phyloP scores from a whole-genome alignment of 2,113 vertebrate genomes.

The Indicator maculatus region DNA sequence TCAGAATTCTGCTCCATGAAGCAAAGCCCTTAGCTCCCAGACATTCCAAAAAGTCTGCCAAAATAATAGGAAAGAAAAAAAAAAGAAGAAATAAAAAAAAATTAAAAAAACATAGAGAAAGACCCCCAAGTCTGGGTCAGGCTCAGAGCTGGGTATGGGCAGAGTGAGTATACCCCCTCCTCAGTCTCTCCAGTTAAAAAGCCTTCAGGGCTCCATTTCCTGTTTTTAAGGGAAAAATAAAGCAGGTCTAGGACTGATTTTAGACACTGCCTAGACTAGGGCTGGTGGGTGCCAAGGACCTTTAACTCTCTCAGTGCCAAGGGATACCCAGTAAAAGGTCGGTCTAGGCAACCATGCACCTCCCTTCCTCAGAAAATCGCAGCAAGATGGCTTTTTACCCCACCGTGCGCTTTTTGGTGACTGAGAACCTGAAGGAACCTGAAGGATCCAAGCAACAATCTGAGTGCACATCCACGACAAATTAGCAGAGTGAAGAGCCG shows the following conservation, averaged over 20 bases:
- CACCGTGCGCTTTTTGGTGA: fast-evolving
- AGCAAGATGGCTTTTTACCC: neutral
- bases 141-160: slow-evolving; percentile 66
- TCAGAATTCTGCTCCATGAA: slow-evolving; percentile 86
- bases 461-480: too few species aligned
- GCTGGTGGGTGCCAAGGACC: slow-evolving; percentile 52
- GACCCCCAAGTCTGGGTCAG: slow-evolving; percentile 86
- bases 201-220: slow-evolving; percentile 77
- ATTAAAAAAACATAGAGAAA: slow-evolving; percentile 58
- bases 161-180: slow-evolving; percentile 44
- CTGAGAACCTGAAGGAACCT: neutral
- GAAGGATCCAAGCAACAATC: neutral
- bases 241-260: slow-evolving; percentile 68
- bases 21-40: slow-evolving; percentile 88
- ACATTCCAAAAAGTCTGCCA: slow-evolving; percentile 94
- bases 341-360: neutral
- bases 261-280: slow-evolving; percentile 59
- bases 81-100: slow-evolving; percentile 48
- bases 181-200: slow-evolving; percentile 60
- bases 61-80: slow-evolving; percentile 71
- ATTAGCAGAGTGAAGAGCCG: neutral
- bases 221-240: slow-evolving; percentile 75
- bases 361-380: neutral
- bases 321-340: fast-evolving
- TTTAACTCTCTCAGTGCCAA: slow-evolving; percentile 70